These are phyloP conservation scores for Ectropis grisescens DNA, from an alignment of 1,140 invertebrate genomes.

Conservation along the genomic window DNA sequence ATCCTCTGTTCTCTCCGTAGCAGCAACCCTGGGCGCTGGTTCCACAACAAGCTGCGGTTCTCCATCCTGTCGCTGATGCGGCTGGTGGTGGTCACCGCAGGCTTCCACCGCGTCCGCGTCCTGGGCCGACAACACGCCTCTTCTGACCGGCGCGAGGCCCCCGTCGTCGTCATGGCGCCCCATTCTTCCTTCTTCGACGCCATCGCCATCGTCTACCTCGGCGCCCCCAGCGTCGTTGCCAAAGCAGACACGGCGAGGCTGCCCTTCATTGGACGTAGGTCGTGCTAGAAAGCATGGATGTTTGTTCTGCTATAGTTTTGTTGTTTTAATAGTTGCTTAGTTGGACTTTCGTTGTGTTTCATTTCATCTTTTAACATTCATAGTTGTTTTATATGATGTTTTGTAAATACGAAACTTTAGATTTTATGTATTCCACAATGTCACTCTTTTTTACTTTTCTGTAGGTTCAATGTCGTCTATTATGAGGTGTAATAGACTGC, in stretches of 20 bases:
- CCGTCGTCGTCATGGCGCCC: conserved; percentile 89
- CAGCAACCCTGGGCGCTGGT: too few species aligned
- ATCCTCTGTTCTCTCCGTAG: too few species aligned
- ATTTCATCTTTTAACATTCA: not conserved
- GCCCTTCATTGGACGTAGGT: conserved; percentile 90
- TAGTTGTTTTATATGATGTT: too few species aligned
- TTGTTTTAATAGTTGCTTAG: not conserved
- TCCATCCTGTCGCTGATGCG: conserved; percentile 74
- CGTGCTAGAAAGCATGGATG: conserved; percentile 1
- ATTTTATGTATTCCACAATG: too few species aligned
- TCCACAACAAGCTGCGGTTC: conserved; percentile 71
- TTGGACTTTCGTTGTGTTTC: not conserved
- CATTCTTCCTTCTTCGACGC: conserved; percentile 94
- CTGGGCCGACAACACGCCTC: conserved; percentile 32
- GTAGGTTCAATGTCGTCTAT: too few species aligned
- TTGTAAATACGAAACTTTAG: too few species aligned
- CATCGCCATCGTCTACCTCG: conserved; percentile 83
- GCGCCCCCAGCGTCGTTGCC: conserved; percentile 89
- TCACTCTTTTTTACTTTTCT: too few species aligned
- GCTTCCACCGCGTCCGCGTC: conserved; percentile 75
- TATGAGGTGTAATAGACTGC: too few species aligned
- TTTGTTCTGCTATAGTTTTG: conserved; percentile 3
- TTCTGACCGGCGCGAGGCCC: conserved; percentile 74
- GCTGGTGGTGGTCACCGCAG: conserved; percentile 82
- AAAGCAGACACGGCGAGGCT: conserved; percentile 84